Conservation (phyloP, 2,113 vertebrate genomes). For the Macroglossus sobrinus region DNA sequence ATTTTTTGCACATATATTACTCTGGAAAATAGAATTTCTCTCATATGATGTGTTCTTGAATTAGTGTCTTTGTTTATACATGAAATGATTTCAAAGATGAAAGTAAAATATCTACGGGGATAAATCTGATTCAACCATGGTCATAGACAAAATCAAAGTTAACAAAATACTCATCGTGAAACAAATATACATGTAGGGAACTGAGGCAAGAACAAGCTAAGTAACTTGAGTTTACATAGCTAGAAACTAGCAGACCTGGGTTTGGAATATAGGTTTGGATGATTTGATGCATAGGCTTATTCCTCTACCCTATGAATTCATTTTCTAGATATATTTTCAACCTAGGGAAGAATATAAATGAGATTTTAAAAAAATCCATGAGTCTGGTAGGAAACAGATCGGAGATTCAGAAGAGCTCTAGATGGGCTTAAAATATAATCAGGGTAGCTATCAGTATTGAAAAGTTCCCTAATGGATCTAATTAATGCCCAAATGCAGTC, state of each 20-base stretch:
- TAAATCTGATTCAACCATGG: background rate
- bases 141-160: conserved; percentile 6
- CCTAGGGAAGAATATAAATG: background rate
- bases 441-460: background rate
- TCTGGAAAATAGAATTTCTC: background rate
- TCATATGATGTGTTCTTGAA: background rate
- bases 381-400: background rate
- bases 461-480: background rate
- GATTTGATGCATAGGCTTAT: background rate
- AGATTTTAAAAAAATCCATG: background rate
- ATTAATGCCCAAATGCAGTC: background rate
- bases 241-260: background rate
- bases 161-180: background rate
- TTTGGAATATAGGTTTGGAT: background rate
- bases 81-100: conserved; percentile 27
- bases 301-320: background rate
- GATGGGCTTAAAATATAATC: background rate
- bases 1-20: background rate
- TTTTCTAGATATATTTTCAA: background rate
- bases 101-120: background rate
- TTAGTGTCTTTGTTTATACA: background rate
- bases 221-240: background rate
- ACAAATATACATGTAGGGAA: background rate
- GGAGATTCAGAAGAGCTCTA: background rate
- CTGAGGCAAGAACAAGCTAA: background rate